A percentile compares a stretch with the other conserved stretches of the same genome.
phyloP scores from a whole-genome alignment of 2,797 vertebrate genomes.

The Orestias chungarensis region DNA sequence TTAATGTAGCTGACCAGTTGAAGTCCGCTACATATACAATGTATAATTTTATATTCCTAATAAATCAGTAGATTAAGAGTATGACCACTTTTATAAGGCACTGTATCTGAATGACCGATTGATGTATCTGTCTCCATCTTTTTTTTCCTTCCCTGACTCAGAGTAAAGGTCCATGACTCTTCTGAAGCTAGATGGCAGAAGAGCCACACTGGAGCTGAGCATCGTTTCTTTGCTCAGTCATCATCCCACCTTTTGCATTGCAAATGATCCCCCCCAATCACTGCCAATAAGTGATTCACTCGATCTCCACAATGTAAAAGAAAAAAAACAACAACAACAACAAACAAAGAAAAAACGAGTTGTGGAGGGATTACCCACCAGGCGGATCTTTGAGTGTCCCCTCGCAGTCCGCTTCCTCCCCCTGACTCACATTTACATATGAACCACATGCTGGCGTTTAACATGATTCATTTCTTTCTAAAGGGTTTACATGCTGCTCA shows the following conservation, averaged over 20 bases:
- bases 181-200: constrained; percentile 83
- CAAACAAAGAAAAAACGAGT: constrained; percentile 51
- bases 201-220: constrained; percentile 75
- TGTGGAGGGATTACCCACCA: constrained; percentile 64
- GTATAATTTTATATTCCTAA: too few species aligned
- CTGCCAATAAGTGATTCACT: constrained; percentile 62
- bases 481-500: constrained; percentile 53
- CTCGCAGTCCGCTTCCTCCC: constrained; percentile 9
- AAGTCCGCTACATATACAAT: too few species aligned
- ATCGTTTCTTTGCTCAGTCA: constrained; percentile 60
- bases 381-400: constrained; percentile 45
- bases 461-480: constrained; percentile 48
- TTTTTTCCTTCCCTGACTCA: constrained; percentile 14
- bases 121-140: constrained; percentile 19
- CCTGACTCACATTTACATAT: constrained; percentile 19
- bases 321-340: constrained; percentile 48
- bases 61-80: too few species aligned
- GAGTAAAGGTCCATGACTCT: constrained; percentile 63
- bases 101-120: constrained; percentile 13
- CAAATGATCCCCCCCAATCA: constrained; percentile 66
- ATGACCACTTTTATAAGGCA: neutral
- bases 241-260: constrained; percentile 70
- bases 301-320: constrained; percentile 64
- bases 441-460: constrained; percentile 51
- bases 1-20: too few species aligned